Conservation (phyloP, 2,888 invertebrate species). For the Peribatodes rhomboidaria region DNA sequence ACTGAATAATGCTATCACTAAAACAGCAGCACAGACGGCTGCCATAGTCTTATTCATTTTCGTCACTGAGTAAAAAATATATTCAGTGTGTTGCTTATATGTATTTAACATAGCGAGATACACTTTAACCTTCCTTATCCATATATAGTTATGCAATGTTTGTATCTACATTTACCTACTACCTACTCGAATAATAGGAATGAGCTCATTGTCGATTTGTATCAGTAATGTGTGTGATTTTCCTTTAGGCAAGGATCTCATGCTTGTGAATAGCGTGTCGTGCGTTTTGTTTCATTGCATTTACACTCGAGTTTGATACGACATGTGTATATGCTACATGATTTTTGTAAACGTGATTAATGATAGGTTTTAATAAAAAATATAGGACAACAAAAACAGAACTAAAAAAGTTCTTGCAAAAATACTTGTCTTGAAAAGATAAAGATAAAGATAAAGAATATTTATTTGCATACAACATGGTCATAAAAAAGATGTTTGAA, state of each 20-base stretch:
- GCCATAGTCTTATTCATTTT: conserved; percentile 57
- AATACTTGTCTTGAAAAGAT: no score
- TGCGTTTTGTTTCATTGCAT: neutral
- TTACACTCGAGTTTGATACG: neutral
- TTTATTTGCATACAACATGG: no score
- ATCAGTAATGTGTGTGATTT: conserved; percentile 11
- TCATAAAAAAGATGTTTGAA: no score
- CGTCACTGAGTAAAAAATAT: conserved; percentile 47
- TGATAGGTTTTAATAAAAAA: no score
- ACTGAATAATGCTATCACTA: conserved; percentile 50
- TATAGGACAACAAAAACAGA: no score
- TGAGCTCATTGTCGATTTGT: conserved; percentile 46
- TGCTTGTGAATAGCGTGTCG: no score
- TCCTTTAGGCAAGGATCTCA: conserved; percentile 6
- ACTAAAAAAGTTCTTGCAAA: no score
- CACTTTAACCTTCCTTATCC: conserved; percentile 64
- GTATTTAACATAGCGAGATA: conserved; percentile 50
- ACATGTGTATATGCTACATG: neutral
- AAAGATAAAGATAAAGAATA: no score
- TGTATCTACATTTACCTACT: conserved; percentile 9
- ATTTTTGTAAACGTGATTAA: no score
- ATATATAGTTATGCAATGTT: conserved; percentile 30
- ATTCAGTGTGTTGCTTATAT: conserved; percentile 29
- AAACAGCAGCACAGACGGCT: conserved; percentile 44
- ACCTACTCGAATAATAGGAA: conserved; percentile 22